These are phyloP conservation scores for Ruditapes philippinarum DNA, from an alignment of 1,140 invertebrate species.

Conservation along the genomic window DNA sequence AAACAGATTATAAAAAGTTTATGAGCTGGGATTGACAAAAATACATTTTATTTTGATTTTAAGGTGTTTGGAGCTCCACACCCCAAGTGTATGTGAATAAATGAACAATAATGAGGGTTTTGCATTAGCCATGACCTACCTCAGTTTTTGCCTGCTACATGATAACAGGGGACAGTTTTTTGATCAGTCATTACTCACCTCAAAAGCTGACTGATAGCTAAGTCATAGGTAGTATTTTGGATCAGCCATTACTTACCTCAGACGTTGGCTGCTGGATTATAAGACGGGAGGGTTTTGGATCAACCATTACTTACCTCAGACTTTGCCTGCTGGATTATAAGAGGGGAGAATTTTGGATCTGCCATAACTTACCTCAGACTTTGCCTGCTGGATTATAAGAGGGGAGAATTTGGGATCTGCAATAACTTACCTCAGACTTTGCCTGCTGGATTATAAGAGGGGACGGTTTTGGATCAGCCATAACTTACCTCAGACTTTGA, in stretches of 20 bases:
- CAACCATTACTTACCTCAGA: conserved; percentile 84
- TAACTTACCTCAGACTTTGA: conserved; percentile 89
- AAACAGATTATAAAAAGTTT: too few species aligned
- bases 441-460: not conserved
- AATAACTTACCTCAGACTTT: conserved; percentile 89
- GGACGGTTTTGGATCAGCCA: conserved; percentile 87
- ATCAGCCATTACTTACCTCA: conserved; percentile 88
- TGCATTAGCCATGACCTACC: conserved; percentile 89
- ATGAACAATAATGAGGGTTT: too few species aligned
- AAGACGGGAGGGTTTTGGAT: conserved; percentile 82
- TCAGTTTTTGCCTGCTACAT: too few species aligned
- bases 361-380: conserved; percentile 87
- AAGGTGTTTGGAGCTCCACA: too few species aligned
- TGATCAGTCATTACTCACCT: conserved; percentile 8
- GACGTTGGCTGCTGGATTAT: not conserved
- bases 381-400: not conserved
- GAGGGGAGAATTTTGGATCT: conserved; percentile 83
- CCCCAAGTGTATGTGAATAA: too few species aligned
- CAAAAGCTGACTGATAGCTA: not conserved
- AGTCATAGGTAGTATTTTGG: conserved; percentile 77
- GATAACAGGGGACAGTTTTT: too few species aligned
- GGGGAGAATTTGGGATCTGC: conserved; percentile 86
- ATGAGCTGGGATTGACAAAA: too few species aligned
- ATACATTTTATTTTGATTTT: too few species aligned
- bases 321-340: not conserved